Evolutionary conservation across 1,140 invertebrate species (phyloP), one percentile per base, ranked within the genome.

Genomic region (Drosophila mauritiana): DNA sequence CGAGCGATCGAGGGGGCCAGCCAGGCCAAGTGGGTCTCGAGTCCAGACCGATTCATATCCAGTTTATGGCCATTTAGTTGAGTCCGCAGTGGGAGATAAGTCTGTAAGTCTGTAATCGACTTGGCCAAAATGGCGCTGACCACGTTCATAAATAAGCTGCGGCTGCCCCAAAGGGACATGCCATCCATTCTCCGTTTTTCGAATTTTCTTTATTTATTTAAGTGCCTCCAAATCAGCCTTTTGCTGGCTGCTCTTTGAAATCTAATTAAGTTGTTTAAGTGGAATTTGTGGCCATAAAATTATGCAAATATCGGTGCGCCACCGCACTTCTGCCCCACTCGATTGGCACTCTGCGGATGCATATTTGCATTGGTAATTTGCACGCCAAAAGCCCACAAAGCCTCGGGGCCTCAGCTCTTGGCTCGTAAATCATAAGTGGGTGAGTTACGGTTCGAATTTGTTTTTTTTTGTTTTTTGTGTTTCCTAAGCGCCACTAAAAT

Each of bases 241-340:
- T 76, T 81, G 63, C 62, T 76, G 74, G 70, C 58, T 86, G 72
- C 64, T 79, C 56, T 81, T 67, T 80, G 64, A 67, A 65, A 86
- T 88, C 84, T 86, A 86, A 86, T 86, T 86, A 86, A 86, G 83
- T 86, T 89, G 83, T 86, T 86, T 80, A 83, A 77, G 76, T 76
- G 83, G 83, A 86, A 86, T 86, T 86, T 89, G 84, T 56, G 72
- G 59, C 79, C 83, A 86, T 89, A 80, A 86, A 88, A 86, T 86
- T 89, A 86, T 86, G 83, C 79, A 86, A 86, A 86, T 89, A 59
- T 53, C 37, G 46, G 25, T 57, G 59, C 36, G 45, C 72, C 52
- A 42, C 75, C 52, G 62, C 67, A 61, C 62, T 73, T 52, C 39
- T 43, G 25, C 42, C 17, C 56, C 51, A 74, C 73, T 76, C 62